Evolutionary conservation across 2,797 vertebrate genomes (phyloP), one percentile per base, ranked within the genome.

Genomic region (Sitta carolinensis): DNA sequence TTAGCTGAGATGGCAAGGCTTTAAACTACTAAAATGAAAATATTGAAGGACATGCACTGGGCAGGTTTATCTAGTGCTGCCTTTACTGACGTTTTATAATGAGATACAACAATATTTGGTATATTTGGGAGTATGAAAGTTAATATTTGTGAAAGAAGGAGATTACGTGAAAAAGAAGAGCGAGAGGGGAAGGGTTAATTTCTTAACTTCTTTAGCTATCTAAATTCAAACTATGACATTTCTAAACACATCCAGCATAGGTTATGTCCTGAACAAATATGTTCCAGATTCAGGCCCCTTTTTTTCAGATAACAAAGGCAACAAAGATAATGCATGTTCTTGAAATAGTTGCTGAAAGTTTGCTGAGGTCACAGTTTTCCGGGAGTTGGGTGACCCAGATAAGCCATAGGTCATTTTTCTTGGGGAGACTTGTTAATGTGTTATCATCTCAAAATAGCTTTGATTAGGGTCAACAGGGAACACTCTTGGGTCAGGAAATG

Each of bases 341-440:
- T 94, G 93, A 96, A 96, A 97, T 96, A 96, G 94, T 94, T 92
- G 66, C 90, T 94, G 93, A 72, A 95, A 96, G 96, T 95, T 95
- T 96, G 92, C 95, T 94, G 96, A 96, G 95, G 96, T 97, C 95
- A 97, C 91, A 73, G 84, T 95, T 95, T 96, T 95, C 95, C 92
- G 23, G 93, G 92, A 96, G 81, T 94, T 95, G 73, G 92, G 92
- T 96, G 95, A 94, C 94, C 92, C 79, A 94, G 94, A 97, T 95
- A 89, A 96, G 80, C 93, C 84, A 87, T 91, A 87, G 92, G 93
- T 93, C 32, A 0, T 93, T 95, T 95, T 96, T 95, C 89, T 95
- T 95, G 87, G 93, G 92, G 81, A 87, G 90, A 92, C 79, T 87
- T 94, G 89, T 92, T 93, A 95, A 92, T 94, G 91, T 11, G 30